A percentile compares a stretch with the other conserved stretches of the same genome.
Conservation (phyloP, 2,113 vertebrate genomes). For the Corvus moneduloides region DNA sequence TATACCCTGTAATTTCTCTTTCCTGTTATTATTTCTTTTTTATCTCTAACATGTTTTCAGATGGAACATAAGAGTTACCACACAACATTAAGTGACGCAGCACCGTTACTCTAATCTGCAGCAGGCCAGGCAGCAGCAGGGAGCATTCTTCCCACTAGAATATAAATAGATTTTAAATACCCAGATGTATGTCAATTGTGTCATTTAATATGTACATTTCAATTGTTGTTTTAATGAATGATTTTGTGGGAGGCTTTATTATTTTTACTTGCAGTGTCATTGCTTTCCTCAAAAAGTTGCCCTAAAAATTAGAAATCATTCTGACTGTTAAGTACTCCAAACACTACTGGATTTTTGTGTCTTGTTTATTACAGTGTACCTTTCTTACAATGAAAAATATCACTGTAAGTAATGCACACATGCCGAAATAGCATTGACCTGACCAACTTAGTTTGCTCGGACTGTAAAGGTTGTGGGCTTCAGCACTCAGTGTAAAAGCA, state of each 20-base stretch:
- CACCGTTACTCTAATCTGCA: background rate
- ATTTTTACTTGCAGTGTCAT: background rate
- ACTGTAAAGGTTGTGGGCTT: background rate
- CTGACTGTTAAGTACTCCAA: background rate
- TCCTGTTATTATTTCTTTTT: conserved; percentile 32
- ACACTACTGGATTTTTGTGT: background rate
- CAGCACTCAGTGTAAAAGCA: background rate
- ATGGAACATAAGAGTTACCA: background rate
- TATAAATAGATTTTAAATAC: conserved; percentile 26
- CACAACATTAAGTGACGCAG: background rate
- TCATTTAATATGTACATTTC: conserved; percentile 22
- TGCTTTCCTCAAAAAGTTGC: background rate
- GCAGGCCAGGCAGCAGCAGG: background rate
- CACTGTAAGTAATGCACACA: background rate
- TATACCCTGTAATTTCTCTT: conserved; percentile 11
- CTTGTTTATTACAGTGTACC: background rate
- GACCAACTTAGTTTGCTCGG: background rate
- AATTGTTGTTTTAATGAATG: background rate
- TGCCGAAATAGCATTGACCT: background rate
- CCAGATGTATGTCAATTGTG: background rate
- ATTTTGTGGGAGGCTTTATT: conserved; percentile 1
- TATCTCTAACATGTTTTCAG: background rate
- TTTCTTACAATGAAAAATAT: background rate
- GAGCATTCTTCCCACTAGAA: background rate
- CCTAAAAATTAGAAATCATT: background rate